Base-by-base conservation (phyloP, 2,888 invertebrate genomes). In the Norana najaformis region DNA sequence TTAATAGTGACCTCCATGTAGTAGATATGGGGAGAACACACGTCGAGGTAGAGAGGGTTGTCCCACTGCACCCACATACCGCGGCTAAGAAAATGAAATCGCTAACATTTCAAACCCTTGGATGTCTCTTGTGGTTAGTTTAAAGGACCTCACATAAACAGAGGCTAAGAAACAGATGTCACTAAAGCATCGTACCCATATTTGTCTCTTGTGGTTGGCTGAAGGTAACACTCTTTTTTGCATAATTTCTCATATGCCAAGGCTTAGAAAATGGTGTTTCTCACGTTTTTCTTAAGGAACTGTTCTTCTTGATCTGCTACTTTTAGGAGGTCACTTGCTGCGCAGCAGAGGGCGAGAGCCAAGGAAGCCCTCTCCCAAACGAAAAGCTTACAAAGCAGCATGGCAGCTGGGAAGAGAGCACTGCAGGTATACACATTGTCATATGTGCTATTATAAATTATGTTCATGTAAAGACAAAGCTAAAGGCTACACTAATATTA, bases 271-370 rank as follows among this genome's bases (percentile, higher is more conserved):
- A 69, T 6, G n/a, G 1, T 69, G 69, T n/a, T 13, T 69, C 69
- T n/a, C n/a, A n/a, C n/a, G n/a, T 69, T 69, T 36, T 20, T 30
- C 5, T 20, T 20, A 34, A 85, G 85, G 2, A 34, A 37, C 20
- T 85, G 85, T 0, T 11, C 23, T 35, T 82, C 18, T 3, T 69
- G 14, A 0, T 34, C n/a, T 69, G 3, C 89, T 89, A 20, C 11
- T 47, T 91, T n/a, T 91, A 94, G 94, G 90, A 93, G 95, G n/a
- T 94, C 94, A 0, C 92, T 95, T 38, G 93, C 93, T 88, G 93
- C 94, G 13, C 94, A 95, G 91, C 94, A 94, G 90, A 93, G 94
- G 83, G 94, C 94, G 0, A 93, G 94, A 89, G 92, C 93, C 90
- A 94, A 94, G 90, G 94, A 94, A 39, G 93, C 93, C 13, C 37